phyloP scores from a whole-genome alignment of 2,113 vertebrate genomes.

The Pelmatolapia mariae region DNA sequence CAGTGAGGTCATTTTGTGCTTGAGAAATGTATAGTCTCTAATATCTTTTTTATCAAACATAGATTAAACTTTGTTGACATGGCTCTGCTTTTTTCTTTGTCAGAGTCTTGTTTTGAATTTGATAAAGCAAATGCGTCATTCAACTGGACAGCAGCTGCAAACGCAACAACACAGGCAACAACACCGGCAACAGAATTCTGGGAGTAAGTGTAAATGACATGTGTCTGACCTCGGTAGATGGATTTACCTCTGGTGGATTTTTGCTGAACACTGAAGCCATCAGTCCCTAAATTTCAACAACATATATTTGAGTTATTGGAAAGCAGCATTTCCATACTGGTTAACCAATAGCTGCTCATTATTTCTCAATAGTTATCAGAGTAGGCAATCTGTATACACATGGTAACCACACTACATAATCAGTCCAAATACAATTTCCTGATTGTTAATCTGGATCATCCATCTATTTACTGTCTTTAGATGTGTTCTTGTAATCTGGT shows the following conservation, averaged over 20 bases:
- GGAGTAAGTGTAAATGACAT: constrained; percentile 78
- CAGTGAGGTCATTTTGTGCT: neutral
- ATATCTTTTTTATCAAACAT: neutral
- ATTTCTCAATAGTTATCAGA: neutral
- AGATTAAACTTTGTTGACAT: neutral
- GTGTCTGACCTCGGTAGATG: neutral
- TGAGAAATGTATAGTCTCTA: neutral
- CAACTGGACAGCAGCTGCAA: constrained; percentile 59
- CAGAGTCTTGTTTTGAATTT: constrained; percentile 80
- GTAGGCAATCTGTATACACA: neutral
- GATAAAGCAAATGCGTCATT: constrained; percentile 60
- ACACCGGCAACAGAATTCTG: constrained; percentile 87
- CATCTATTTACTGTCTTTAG: neutral
- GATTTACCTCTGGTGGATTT: neutral
- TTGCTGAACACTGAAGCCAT: neutral
- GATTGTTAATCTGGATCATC: neutral
- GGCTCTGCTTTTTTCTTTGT: neutral
- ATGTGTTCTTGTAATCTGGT: neutral
- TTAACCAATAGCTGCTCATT: neutral
- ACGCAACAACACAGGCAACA: constrained; percentile 78
- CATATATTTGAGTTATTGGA: neutral
- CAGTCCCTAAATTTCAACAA: neutral
- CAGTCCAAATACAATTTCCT: neutral
- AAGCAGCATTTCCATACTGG: neutral
- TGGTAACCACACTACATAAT: neutral